phyloP scores from a whole-genome alignment of 2,113 vertebrate species.

The Sardina pilchardus region DNA sequence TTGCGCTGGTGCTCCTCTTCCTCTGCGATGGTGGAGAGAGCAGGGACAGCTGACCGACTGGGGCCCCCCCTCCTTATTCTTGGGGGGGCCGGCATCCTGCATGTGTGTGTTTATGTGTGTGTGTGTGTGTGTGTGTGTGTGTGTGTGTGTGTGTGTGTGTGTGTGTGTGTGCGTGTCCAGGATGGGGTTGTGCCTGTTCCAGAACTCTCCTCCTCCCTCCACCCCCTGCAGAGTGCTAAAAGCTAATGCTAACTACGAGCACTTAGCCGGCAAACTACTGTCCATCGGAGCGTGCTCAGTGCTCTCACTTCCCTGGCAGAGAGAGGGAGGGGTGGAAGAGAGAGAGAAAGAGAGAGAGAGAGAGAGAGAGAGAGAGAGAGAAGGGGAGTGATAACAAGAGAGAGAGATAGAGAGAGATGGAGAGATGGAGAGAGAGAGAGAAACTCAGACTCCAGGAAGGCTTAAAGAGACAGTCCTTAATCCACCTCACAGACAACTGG shows the following conservation, averaged over 20 bases:
- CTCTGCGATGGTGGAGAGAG: neutral
- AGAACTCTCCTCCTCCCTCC: neutral
- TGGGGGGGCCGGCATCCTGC: neutral
- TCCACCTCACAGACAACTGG: neutral
- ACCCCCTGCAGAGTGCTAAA: neutral
- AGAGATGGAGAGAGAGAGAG: neutral
- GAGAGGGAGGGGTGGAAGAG: neutral
- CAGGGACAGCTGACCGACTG: neutral
- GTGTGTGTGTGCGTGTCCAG: neutral
- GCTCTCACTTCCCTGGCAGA: neutral
- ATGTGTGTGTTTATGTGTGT: neutral
- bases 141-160: neutral
- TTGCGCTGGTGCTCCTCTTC: neutral
- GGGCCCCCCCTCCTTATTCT: neutral
- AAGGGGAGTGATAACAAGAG: neutral
- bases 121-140: neutral
- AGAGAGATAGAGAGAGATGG: neutral
- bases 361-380: too few relatives aligned
- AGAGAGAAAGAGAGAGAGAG: neutral
- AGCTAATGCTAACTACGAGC: neutral
- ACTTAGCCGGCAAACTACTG: constrained; percentile 12
- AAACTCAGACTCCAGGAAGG: neutral
- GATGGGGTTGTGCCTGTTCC: neutral
- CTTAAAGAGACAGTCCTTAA: neutral
- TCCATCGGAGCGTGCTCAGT: neutral